phyloP scores from a whole-genome alignment of 2,888 invertebrate species.

The Celastrina argiolus region DNA sequence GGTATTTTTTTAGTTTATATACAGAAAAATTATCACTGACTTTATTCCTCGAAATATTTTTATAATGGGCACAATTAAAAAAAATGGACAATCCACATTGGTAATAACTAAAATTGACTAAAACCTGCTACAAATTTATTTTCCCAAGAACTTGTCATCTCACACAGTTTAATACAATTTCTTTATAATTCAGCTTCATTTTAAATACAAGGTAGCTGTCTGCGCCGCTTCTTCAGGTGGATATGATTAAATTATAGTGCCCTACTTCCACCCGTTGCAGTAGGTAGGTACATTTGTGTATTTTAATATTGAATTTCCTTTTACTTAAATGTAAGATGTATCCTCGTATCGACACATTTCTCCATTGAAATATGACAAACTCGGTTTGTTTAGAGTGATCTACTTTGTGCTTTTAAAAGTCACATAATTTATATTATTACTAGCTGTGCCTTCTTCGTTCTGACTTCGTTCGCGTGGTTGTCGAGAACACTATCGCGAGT shows the following conservation, averaged over 20 bases:
- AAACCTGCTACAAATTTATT: background rate
- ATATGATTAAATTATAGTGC: background rate
- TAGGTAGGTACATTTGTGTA: slow-evolving; percentile 6
- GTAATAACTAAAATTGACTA: no score
- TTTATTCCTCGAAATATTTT: no score
- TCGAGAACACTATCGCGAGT: no score
- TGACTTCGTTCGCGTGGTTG: no score
- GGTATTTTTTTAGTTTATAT: no score
- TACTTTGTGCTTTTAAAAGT: background rate
- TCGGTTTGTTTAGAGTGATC: background rate
- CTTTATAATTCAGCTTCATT: background rate
- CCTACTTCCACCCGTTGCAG: slow-evolving; percentile 2
- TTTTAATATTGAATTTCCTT: slow-evolving; percentile 16
- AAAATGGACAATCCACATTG: no score
- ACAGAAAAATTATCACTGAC: no score
- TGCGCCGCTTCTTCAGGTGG: background rate
- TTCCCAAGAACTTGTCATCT: background rate
- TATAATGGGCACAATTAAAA: no score
- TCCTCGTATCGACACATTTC: slow-evolving; percentile 1
- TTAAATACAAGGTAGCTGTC: background rate
- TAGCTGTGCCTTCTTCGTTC: no score
- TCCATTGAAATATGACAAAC: background rate
- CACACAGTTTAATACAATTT: slow-evolving; percentile 1
- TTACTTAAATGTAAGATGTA: background rate
- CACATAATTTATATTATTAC: background rate